Base-by-base conservation (phyloP, 2,888 invertebrate species). In the Phymatocera aterrima region DNA sequence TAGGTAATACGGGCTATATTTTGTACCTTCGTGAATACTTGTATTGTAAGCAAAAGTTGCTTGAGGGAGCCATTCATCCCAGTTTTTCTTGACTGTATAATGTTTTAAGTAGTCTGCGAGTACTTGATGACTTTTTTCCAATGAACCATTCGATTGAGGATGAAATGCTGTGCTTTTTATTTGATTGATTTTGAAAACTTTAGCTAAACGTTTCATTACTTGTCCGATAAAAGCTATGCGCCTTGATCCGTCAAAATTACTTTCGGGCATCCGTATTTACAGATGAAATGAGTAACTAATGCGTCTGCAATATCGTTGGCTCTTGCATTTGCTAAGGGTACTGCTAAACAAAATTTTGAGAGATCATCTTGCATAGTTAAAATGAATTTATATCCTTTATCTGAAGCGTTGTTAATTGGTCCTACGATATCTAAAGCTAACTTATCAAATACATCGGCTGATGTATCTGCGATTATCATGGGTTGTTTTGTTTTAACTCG, bases 71-170 rank as follows among this genome's bases (percentile, higher is more conserved):
- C 78, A 78, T 54, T 51, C 43, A 21, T 78, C 78, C 78, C 78
- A 78, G 24, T 78, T 37, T 34, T 78, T 74, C 31, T 70, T 31
- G 8, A 51, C 43, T 24, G 60, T 77, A 40, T 78, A 78, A 51
- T 78, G 78, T 68, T 78, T 78, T 10, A 78, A 10, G 18, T 78
- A 75, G 21, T 75, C 78, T 74, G 40, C 51, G 31, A 78, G 57
- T 46, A 74, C 46, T 31, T 70, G 54, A 37, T 75, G 78, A 31
- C 72, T 74, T 37, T 77, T 18, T 60, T 77, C 60, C 40, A 79
- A 34, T 4, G 77, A 54, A 31, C 78, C 78, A 18, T 75, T 75
- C 10, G 78, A 78, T 40, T 78, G 72, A 48, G 78, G 74, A 74
- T 72, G 78, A 57, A 70, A 78, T 31, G 78, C 78, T 31, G 74